These are phyloP conservation scores for Drosophila funebris DNA, from an alignment of 1,140 invertebrate species.

Conservation along the genomic window DNA sequence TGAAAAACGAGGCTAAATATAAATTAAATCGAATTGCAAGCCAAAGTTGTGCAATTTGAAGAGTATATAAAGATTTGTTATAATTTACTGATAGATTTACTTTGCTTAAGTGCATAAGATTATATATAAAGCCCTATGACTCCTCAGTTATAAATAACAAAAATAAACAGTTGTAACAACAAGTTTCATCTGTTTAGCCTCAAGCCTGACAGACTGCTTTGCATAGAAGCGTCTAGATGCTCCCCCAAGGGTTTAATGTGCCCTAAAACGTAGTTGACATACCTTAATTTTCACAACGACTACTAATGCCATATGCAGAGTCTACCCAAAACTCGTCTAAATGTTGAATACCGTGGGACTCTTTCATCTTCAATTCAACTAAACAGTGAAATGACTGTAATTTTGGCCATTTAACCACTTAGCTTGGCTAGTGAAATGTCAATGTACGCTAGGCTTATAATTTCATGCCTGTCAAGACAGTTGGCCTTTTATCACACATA, in stretches of 20 bases:
- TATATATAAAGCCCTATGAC: too few relatives aligned
- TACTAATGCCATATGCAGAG: neutral
- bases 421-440: neutral
- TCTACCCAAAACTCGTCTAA: neutral
- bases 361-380: neutral
- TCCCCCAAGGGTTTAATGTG: too few relatives aligned
- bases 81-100: too few relatives aligned
- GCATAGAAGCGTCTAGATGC: too few relatives aligned
- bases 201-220: too few relatives aligned
- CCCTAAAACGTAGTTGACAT: neutral
- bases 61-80: too few relatives aligned
- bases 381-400: neutral
- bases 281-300: neutral
- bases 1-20: neutral
- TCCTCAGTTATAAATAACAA: too few relatives aligned
- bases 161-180: too few relatives aligned
- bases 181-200: too few relatives aligned
- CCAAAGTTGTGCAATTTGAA: too few relatives aligned
- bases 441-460: conserved; percentile 1
- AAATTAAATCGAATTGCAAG: too few relatives aligned
- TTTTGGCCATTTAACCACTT: neutral
- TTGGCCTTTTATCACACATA: conserved; percentile 22
- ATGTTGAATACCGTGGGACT: neutral
- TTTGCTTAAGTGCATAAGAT: too few relatives aligned
- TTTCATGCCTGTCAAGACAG: neutral